These are phyloP conservation scores for Corbicula japonica DNA, from an alignment of 2,888 invertebrate species.

Conservation along the genomic window DNA sequence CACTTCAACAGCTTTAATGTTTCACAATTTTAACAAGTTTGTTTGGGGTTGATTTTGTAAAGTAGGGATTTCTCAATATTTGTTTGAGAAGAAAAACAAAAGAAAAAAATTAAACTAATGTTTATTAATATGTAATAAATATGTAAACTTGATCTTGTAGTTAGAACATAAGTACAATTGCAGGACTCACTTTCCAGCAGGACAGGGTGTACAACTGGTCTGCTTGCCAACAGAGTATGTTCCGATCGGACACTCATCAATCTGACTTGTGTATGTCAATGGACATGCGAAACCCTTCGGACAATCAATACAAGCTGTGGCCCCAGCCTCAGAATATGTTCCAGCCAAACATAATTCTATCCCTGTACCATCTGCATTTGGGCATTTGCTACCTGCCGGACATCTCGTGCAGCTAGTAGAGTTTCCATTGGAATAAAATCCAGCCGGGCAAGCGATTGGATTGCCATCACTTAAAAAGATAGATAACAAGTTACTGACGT, in stretches of 20 bases:
- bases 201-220: slow-evolving; percentile 76
- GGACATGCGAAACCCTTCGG: slow-evolving; percentile 78
- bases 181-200: slow-evolving; percentile 76
- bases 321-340: slow-evolving; percentile 78
- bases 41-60: no score
- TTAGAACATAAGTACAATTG: no score
- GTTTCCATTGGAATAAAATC: slow-evolving; percentile 78
- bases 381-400: slow-evolving; percentile 81
- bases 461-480: slow-evolving; percentile 28
- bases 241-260: slow-evolving; percentile 70
- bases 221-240: slow-evolving; percentile 73
- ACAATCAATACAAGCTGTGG: slow-evolving; percentile 74
- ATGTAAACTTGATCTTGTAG: no score
- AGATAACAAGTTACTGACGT: not conserved
- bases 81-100: no score
- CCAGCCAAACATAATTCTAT: slow-evolving; percentile 78
- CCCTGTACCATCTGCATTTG: slow-evolving; percentile 79
- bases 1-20: no score
- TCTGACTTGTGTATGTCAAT: slow-evolving; percentile 63
- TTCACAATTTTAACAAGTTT: no score
- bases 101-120: no score
- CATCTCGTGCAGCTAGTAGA: slow-evolving; percentile 79
- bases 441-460: slow-evolving; percentile 72
- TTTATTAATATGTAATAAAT: no score
- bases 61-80: no score